Percentiles rank a stretch among this genome's conserved stretches.
phyloP scores from a whole-genome alignment of 2,888 invertebrate species.

The Ochropleura leucogaster region DNA sequence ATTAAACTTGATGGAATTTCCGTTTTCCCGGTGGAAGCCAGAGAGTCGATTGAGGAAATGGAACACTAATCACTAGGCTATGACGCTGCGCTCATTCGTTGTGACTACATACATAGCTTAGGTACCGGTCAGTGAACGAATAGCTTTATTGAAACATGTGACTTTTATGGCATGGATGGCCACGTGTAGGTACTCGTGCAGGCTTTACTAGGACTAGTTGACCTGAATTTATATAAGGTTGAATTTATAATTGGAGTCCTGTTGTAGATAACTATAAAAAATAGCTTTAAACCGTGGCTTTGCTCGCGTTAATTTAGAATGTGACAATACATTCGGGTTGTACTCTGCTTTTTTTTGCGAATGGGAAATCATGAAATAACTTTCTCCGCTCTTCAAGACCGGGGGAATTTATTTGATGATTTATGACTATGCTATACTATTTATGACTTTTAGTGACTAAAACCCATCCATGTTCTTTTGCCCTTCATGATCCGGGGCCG shows the following conservation, averaged over 20 bases:
- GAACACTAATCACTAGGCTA: slow-evolving; percentile 19
- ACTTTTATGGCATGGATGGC: background rate
- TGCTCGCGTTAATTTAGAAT: too few species aligned
- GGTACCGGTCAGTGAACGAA: slow-evolving; percentile 20
- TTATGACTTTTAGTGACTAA: too few species aligned
- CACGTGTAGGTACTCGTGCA: slow-evolving; percentile 16
- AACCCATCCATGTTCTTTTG: too few species aligned
- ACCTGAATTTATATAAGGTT: slow-evolving; percentile 13
- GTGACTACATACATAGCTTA: slow-evolving; percentile 2
- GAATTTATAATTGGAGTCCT: background rate
- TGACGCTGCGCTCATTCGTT: slow-evolving; percentile 35
- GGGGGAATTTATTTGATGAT: too few species aligned
- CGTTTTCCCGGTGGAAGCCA: slow-evolving; percentile 11
- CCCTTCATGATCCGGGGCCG: too few species aligned
- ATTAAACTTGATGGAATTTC: slow-evolving; percentile 27
- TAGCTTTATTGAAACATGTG: slow-evolving; percentile 45
- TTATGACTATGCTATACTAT: too few species aligned
- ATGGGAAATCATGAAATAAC: too few species aligned
- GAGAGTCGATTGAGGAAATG: slow-evolving; percentile 30
- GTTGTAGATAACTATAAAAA: background rate
- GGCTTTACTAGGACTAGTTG: slow-evolving; percentile 2
- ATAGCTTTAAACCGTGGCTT: too few species aligned
- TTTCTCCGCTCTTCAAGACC: too few species aligned
- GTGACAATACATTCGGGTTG: too few species aligned
- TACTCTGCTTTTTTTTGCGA: too few species aligned